Conservation (phyloP, 2,113 vertebrate genomes). For the Recurvirostra avosetta region DNA sequence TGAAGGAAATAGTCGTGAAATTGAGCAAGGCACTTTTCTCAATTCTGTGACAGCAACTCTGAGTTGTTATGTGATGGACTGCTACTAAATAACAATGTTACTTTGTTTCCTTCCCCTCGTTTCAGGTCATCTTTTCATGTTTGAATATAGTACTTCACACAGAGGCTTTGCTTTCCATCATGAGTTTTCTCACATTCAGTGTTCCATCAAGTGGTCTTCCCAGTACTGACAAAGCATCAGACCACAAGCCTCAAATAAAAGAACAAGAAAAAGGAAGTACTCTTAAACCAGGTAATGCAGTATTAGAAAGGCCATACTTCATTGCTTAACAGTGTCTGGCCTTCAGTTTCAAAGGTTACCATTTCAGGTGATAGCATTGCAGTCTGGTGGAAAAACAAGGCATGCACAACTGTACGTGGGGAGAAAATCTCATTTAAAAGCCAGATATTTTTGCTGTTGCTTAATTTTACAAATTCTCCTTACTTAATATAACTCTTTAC, state of each 20-base stretch:
- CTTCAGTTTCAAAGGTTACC: background rate
- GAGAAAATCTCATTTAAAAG: background rate
- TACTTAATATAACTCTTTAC: background rate
- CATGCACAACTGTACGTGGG: background rate
- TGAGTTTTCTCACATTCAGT: slow-evolving; percentile 83
- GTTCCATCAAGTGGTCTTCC: slow-evolving; percentile 65
- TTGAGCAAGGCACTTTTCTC: background rate
- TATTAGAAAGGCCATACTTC: background rate
- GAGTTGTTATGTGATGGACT: background rate
- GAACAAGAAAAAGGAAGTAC: slow-evolving; percentile 68
- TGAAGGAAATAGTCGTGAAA: background rate
- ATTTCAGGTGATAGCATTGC: background rate
- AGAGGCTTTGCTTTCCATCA: slow-evolving; percentile 88
- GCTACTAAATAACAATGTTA: background rate
- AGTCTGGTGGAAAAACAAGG: background rate
- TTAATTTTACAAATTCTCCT: background rate
- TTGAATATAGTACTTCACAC: slow-evolving; percentile 89
- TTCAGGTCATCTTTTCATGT: slow-evolving; percentile 87
- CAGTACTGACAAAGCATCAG: slow-evolving; percentile 64
- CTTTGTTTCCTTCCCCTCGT: background rate
- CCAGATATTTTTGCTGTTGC: background rate
- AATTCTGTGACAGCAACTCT: background rate
- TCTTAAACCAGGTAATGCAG: slow-evolving; percentile 60
- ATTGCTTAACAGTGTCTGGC: background rate
- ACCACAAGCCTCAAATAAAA: slow-evolving; percentile 45